These are phyloP conservation scores for Amyelois transitella DNA, from an alignment of 1,140 invertebrate genomes.

Conservation along the genomic window DNA sequence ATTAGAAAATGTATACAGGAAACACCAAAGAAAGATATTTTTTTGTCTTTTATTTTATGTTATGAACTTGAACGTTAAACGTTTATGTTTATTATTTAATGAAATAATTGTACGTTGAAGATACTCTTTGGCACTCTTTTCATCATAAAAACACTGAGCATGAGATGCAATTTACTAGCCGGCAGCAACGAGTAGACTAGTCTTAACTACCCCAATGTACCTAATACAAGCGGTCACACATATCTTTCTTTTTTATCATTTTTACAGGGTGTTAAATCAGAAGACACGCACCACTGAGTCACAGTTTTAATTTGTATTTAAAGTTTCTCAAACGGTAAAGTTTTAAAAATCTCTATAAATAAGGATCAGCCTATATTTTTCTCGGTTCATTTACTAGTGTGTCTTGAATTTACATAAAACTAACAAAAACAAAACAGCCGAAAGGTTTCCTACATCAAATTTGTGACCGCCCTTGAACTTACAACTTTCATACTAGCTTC, in stretches of 20 bases:
- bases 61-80: neutral
- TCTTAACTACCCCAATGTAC: neutral
- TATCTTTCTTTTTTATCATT: too few species aligned
- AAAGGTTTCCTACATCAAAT: neutral
- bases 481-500: slow-evolving; percentile 2
- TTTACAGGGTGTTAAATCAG: too few species aligned
- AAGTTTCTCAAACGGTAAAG: too few species aligned
- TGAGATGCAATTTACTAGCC: slow-evolving; percentile 17
- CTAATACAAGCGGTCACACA: neutral
- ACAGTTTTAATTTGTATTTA: too few species aligned
- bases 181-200: neutral
- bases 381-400: neutral
- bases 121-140: slow-evolving; percentile 15
- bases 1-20: neutral
- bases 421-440: neutral
- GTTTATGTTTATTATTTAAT: slow-evolving; percentile 24
- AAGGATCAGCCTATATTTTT: too few species aligned
- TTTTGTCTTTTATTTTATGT: neutral
- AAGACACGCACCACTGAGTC: too few species aligned
- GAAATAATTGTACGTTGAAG: neutral
- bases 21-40: neutral
- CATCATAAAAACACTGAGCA: slow-evolving; percentile 34
- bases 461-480: neutral
- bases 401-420: neutral
- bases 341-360: too few species aligned